Evolutionary conservation across 2,113 vertebrate genomes (phyloP).

Genomic region (Neotragus moschatus): DNA sequence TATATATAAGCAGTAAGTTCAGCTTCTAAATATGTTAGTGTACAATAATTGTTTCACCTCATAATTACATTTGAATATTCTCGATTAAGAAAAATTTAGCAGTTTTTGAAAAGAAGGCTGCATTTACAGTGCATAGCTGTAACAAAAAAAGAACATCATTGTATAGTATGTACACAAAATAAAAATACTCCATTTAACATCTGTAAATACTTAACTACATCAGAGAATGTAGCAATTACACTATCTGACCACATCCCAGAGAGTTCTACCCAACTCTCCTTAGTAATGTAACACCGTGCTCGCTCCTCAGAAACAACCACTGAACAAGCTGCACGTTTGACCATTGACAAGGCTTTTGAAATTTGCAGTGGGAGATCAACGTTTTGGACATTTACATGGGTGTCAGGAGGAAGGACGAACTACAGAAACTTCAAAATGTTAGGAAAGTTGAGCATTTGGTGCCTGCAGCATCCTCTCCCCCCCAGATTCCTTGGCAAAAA

Average conservation of each 20-base stretch:
- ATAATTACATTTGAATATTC: slow-evolving; percentile 97
- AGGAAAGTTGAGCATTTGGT: slow-evolving; percentile 78
- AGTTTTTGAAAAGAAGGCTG: slow-evolving; percentile 96
- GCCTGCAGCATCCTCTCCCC: slow-evolving; percentile 71
- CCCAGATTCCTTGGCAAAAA: slow-evolving; percentile 65
- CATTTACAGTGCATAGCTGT: slow-evolving; percentile 99
- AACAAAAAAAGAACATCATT: slow-evolving; percentile 97
- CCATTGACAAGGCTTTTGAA: slow-evolving; percentile 88
- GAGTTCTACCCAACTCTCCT: slow-evolving; percentile 83
- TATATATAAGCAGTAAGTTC: slow-evolving; percentile 91
- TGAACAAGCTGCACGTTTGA: slow-evolving; percentile 90
- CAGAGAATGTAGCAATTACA: slow-evolving; percentile 90
- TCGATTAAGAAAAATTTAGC: slow-evolving; percentile 96
- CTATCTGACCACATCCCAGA: slow-evolving; percentile 86
- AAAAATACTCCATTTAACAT: slow-evolving; percentile 97
- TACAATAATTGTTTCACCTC: slow-evolving; percentile 92
- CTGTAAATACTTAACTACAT: slow-evolving; percentile 96
- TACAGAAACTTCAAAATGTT: slow-evolving; percentile 81
- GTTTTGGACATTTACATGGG: slow-evolving; percentile 83
- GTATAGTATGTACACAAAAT: slow-evolving; percentile 97
- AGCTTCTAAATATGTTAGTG: slow-evolving; percentile 94
- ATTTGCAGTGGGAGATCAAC: slow-evolving; percentile 86
- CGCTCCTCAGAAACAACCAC: slow-evolving; percentile 85
- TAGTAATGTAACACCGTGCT: slow-evolving; percentile 89
- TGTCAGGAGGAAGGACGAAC: slow-evolving; percentile 82